Evolutionary conservation across 2,797 vertebrate species (phyloP).

Genomic region (Gambusia yucatana): DNA sequence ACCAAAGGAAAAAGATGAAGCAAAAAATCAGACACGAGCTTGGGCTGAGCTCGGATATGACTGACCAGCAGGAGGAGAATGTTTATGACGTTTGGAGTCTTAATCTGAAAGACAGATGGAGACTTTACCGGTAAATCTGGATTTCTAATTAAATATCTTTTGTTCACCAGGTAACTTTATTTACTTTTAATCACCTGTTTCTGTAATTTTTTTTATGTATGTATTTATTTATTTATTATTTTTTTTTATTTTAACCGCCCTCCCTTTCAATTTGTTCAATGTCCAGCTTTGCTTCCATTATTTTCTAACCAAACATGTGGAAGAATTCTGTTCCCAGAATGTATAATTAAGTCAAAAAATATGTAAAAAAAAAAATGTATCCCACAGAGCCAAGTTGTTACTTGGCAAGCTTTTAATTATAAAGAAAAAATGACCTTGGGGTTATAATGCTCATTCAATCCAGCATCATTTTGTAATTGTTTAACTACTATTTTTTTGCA

Average conservation of each 20-base stretch:
- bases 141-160: not conserved
- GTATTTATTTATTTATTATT: not conserved
- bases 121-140: constrained; percentile 87
- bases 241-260: not conserved
- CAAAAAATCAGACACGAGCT: constrained; percentile 82
- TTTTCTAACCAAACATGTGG: constrained; percentile 30
- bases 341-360: constrained; percentile 60
- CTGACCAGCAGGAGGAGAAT: constrained; percentile 72
- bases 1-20: constrained; percentile 86
- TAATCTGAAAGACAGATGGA: constrained; percentile 84
- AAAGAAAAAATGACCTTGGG: constrained; percentile 21
- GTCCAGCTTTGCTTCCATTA: not conserved
- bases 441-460: constrained; percentile 40
- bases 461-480: constrained; percentile 10
- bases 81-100: constrained; percentile 87
- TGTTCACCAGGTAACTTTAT: not conserved
- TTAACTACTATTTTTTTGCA: not conserved
- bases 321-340: constrained; percentile 48
- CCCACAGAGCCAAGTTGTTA: constrained; percentile 31
- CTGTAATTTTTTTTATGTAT: not conserved
- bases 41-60: constrained; percentile 80
- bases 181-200: not conserved
- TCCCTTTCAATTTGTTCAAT: not conserved
- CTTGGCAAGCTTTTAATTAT: constrained; percentile 7
- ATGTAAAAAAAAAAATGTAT: constrained; percentile 50